Conservation (phyloP, 2,888 invertebrate genomes). For the Drosophila subsilvestris region DNA sequence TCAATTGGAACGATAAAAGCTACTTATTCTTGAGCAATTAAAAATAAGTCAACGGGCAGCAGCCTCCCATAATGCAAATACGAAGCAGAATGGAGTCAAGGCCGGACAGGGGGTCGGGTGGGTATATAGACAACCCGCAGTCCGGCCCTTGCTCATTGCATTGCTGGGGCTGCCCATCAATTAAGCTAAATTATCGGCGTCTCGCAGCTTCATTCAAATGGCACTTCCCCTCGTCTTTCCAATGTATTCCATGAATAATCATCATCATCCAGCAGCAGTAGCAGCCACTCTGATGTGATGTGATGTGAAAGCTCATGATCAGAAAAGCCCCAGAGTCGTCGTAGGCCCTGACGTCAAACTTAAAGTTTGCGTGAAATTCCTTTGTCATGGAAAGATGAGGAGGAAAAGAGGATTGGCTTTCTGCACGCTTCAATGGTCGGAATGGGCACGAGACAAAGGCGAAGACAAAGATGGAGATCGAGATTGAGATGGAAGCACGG, state of each 20-base stretch:
- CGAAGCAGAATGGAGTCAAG: neutral
- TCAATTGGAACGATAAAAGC: slow-evolving; percentile 11
- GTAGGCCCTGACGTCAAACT: slow-evolving; percentile 66
- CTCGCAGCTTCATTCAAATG: slow-evolving; percentile 49
- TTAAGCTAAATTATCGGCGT: slow-evolving; percentile 47
- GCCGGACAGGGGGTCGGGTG: neutral
- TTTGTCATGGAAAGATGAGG: slow-evolving; percentile 53
- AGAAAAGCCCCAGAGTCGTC: slow-evolving; percentile 30
- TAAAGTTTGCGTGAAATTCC: slow-evolving; percentile 54
- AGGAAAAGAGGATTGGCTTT: slow-evolving; percentile 22
- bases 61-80: slow-evolving; percentile 8
- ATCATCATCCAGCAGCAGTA: slow-evolving; percentile 25
- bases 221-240: slow-evolving; percentile 13
- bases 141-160: slow-evolving; percentile 17
- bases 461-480: slow-evolving; percentile 3
- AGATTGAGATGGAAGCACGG: slow-evolving; percentile 1
- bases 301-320: slow-evolving; percentile 8
- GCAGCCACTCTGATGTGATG: neutral
- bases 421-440: slow-evolving; percentile 57
- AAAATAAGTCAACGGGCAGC: slow-evolving; percentile 7
- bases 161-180: slow-evolving; percentile 51
- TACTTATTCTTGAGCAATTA: slow-evolving; percentile 14
- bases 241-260: slow-evolving; percentile 42
- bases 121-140: neutral
- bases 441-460: slow-evolving; percentile 45